Evolutionary conservation across 2,888 invertebrate genomes (phyloP).

Genomic region (Xestia ashworthii): DNA sequence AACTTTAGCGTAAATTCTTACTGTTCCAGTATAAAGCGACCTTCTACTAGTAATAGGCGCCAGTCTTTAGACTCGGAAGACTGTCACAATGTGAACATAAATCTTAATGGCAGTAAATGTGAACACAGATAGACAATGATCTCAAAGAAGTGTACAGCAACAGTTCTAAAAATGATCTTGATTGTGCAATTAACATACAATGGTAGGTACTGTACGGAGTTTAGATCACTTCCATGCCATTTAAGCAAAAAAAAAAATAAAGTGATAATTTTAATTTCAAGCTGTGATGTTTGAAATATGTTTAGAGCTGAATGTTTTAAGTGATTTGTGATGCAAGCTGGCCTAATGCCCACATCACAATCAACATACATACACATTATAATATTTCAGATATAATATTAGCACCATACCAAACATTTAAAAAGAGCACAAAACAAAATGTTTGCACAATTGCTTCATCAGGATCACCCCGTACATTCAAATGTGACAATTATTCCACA

Average conservation of each 20-base stretch:
- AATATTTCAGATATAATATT: constrained; percentile 3
- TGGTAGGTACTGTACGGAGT: constrained; percentile 14
- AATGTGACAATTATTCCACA: constrained; percentile 5
- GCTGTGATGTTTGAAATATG: background rate
- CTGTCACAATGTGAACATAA: constrained; percentile 46
- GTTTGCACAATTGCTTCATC: background rate
- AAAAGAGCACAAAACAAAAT: background rate
- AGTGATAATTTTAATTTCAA: background rate
- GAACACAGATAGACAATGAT: constrained; percentile 45
- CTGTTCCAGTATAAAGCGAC: background rate
- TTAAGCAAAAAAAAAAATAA: constrained; percentile 15
- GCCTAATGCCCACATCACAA: constrained; percentile 9
- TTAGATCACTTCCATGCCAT: constrained; percentile 13
- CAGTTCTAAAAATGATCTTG: constrained; percentile 43
- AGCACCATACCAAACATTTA: constrained; percentile 21
- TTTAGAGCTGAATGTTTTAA: background rate
- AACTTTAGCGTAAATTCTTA: background rate
- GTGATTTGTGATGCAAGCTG: background rate
- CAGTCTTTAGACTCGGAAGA: constrained; percentile 48
- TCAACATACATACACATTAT: constrained; percentile 27
- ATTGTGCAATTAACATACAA: constrained; percentile 35
- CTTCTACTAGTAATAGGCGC: constrained; percentile 42
- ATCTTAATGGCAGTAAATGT: constrained; percentile 43
- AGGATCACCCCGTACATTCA: background rate
- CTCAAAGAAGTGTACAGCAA: constrained; percentile 33